phyloP scores from a whole-genome alignment of 2,888 invertebrate species.

The Coleophora deauratella region DNA sequence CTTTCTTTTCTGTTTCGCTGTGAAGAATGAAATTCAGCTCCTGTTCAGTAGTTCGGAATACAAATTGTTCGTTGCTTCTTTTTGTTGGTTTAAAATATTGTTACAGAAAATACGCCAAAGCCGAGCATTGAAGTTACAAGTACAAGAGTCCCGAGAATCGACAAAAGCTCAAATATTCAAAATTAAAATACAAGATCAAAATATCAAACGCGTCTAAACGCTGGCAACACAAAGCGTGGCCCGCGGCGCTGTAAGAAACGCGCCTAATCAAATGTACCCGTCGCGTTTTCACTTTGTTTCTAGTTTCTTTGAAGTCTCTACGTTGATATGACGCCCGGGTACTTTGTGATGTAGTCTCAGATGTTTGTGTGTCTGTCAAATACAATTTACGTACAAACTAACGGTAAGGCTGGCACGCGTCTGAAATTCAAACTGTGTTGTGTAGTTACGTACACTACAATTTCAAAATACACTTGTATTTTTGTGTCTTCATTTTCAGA shows the following conservation, averaged over 20 bases:
- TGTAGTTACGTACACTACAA: too few species aligned
- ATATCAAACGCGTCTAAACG: slow-evolving; percentile 34
- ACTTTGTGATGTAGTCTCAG: slow-evolving; percentile 24
- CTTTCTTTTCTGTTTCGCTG: slow-evolving; percentile 6
- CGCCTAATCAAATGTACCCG: slow-evolving; percentile 67
- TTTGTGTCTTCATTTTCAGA: too few species aligned
- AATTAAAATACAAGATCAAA: slow-evolving; percentile 14
- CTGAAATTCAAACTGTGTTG: too few species aligned
- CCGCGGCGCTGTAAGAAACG: slow-evolving; percentile 53
- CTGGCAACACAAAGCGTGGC: slow-evolving; percentile 53
- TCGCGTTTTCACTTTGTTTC: slow-evolving; percentile 60
- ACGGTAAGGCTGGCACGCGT: too few species aligned
- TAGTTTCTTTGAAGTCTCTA: slow-evolving; percentile 62
- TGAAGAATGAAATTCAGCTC: slow-evolving; percentile 4
- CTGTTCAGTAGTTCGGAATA: too few species aligned
- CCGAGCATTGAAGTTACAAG: slow-evolving; percentile 28
- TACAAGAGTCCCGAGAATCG: slow-evolving; percentile 45
- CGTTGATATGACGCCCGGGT: slow-evolving; percentile 54
- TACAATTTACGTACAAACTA: too few species aligned
- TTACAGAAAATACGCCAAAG: too few species aligned
- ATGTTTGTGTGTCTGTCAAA: background rate
- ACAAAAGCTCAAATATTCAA: slow-evolving; percentile 30
- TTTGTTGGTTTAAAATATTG: too few species aligned
- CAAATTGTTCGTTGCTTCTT: too few species aligned
- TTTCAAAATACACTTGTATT: too few species aligned